Evolutionary conservation across 1,140 invertebrate genomes (phyloP), one percentile per base, ranked within the genome.

Genomic region (Melanaphis sacchari): DNA sequence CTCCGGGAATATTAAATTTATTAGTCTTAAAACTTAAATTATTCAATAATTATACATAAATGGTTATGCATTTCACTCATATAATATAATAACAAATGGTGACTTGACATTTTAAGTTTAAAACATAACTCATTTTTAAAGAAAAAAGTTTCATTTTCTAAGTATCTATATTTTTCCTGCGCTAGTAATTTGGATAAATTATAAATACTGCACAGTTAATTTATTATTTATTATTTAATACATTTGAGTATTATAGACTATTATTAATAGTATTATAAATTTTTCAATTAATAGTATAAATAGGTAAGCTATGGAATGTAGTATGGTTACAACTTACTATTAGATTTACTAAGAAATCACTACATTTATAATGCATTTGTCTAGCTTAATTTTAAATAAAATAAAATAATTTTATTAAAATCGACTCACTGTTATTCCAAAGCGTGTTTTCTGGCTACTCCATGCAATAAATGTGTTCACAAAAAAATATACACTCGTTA

Each of bases 401-500:
- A 84, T 40, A 40, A 40, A 84, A 84, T 2, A 26, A 24, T 41
- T 41, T 41, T 21, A 84, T 85, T 31, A 9, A 26, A 31, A 24
- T 85, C 26, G 40, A 85, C 84, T 85, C 26, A 85, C 84, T 85
- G 11, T 85, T 85, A 85, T 26, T 85, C 84, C 41, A n/a, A n/a
- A 85, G 3, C 31, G 84, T 46, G 18, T n/a, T 43, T 88, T 49
- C 9, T 43, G 9, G 7, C 15, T 7, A 36, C 15, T 49, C 43
- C 43, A 4, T 4, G 43, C 43, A 36, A 88, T 36, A 52, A 36
- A 88, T 49, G 36, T 49, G n/a, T 46, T 87, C 85, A 87, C 85
- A 46, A 46, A 18, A 87, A 87, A 49, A 87, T 31, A 87, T 46
- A 2, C 85, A n/a, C 21, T 22, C 43, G 41, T 46, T 46, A 88